Percentiles rank a stretch among this genome's conserved stretches.
These are phyloP conservation scores for Drosophila watanabei DNA, from an alignment of 1,140 invertebrate genomes.

Conservation along the genomic window DNA sequence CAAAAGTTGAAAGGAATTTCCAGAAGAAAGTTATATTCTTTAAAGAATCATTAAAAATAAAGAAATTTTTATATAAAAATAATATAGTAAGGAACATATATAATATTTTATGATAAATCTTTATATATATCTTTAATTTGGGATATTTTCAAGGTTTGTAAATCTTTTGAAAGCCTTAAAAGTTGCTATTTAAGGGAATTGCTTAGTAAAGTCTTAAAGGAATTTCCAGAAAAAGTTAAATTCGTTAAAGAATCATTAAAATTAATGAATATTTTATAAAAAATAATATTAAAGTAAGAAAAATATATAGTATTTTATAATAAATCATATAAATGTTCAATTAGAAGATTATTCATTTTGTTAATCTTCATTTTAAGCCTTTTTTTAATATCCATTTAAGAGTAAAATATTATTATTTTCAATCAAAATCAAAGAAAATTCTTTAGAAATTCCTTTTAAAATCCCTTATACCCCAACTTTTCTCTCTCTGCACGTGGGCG, in stretches of 20 bases:
- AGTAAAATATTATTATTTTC: not conserved
- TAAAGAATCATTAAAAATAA: not conserved
- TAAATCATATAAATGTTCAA: too few relatives aligned
- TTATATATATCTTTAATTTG: too few relatives aligned
- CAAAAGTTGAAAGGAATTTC: too few relatives aligned
- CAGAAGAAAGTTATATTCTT: too few relatives aligned
- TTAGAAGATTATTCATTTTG: not conserved
- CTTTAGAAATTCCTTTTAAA: not conserved
- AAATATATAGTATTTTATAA: not conserved
- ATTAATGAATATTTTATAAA: not conserved
- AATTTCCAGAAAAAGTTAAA: not conserved
- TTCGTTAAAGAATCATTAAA: too few relatives aligned
- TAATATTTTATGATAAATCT: not conserved
- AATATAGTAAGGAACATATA: too few relatives aligned
- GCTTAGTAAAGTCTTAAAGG: too few relatives aligned
- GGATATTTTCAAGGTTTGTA: too few relatives aligned
- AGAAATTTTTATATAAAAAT: not conserved
- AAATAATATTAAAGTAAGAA: too few relatives aligned
- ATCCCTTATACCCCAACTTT: not conserved
- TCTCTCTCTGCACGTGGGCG: conserved; percentile 38
- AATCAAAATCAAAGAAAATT: not conserved
- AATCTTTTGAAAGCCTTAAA: too few relatives aligned
- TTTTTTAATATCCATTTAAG: not conserved
- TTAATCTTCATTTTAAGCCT: fast-evolving
- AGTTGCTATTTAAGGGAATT: too few relatives aligned